Conservation (phyloP, 2,797 vertebrate genomes). For the Myotis planiceps region DNA sequence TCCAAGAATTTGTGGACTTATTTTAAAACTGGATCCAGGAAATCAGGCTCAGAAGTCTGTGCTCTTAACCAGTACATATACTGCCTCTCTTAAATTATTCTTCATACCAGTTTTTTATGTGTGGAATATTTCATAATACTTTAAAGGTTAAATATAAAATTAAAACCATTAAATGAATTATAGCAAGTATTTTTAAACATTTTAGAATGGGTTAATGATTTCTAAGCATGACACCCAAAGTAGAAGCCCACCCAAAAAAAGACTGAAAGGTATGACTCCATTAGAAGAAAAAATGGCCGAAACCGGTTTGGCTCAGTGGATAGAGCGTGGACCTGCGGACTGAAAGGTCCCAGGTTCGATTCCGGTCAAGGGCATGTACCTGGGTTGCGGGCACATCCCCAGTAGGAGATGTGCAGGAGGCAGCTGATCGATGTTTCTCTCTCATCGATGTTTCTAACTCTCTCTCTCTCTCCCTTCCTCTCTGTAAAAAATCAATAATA, state of each 20-base stretch:
- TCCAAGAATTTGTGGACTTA: neutral
- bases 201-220: neutral
- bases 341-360: too few relatives aligned
- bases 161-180: neutral
- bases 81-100: neutral
- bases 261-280: neutral
- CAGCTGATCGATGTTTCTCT: too few relatives aligned
- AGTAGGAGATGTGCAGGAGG: too few relatives aligned
- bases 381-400: too few relatives aligned
- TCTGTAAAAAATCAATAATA: too few relatives aligned
- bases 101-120: neutral
- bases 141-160: neutral
- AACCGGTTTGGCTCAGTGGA: too few relatives aligned
- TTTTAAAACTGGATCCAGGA: neutral
- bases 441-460: too few relatives aligned
- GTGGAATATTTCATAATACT: conserved; percentile 14
- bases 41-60: neutral
- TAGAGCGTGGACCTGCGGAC: too few relatives aligned
- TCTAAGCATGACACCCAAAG: neutral
- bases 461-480: too few relatives aligned
- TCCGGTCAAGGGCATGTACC: too few relatives aligned
- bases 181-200: conserved; percentile 17
- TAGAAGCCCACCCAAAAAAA: neutral
- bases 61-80: neutral
- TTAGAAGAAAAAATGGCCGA: neutral